Conservation (phyloP, 2,888 invertebrate species). For the Pedicia rivosa region DNA sequence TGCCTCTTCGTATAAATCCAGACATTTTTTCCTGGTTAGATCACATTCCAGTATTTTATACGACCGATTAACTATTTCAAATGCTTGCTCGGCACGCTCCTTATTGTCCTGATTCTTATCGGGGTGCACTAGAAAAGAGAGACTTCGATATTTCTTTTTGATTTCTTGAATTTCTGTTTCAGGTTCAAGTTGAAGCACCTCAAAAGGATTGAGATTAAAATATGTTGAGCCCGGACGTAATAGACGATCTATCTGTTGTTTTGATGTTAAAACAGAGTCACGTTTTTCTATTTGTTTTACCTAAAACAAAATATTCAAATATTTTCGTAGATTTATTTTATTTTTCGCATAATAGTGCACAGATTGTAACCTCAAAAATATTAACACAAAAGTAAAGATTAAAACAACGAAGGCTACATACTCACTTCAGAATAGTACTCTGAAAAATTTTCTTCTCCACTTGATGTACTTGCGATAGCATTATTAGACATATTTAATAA, state of each 20-base stretch:
- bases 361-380: neutral
- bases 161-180: constrained; percentile 79
- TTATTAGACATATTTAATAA: constrained; percentile 2
- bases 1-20: constrained; percentile 95
- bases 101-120: constrained; percentile 96
- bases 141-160: constrained; percentile 88
- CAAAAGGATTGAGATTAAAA: constrained; percentile 94
- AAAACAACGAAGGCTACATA: constrained; percentile 10
- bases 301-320: constrained; percentile 33
- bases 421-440: constrained; percentile 71
- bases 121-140: constrained; percentile 97
- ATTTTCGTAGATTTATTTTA: neutral
- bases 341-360: neutral
- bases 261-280: constrained; percentile 90
- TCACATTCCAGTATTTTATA: constrained; percentile 95
- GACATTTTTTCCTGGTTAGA: constrained; percentile 79
- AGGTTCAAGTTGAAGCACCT: constrained; percentile 80
- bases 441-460: constrained; percentile 56
- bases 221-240: constrained; percentile 95
- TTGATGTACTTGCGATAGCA: constrained; percentile 22
- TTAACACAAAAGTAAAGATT: neutral
- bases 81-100: constrained; percentile 85
- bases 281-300: constrained; percentile 97
- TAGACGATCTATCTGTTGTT: constrained; percentile 92
- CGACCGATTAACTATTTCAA: constrained; percentile 85